Percentiles rank a stretch among this genome's conserved stretches.
Evolutionary conservation across 2,113 vertebrate genomes (phyloP).

Genomic region (pig (Sus scrofa)): T2T-Sscrofa CM000817.6:105523001-105523500

Average conservation of each 20-base stretch:
- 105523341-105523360: neutral
- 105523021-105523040: neutral
- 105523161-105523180: neutral
- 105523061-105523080: neutral
- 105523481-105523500: neutral
- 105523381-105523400: neutral
- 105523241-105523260: neutral
- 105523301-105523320: neutral
- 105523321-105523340: too few species aligned
- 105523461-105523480: conserved; percentile 1
- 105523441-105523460: neutral
- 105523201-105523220: neutral
- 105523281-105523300: neutral
- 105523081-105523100: neutral
- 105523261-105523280: neutral
- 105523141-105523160: neutral
- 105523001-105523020: neutral
- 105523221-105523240: neutral
- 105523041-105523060: neutral
- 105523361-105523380: neutral
- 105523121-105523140: neutral
- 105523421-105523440: neutral
- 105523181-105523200: neutral
- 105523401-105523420: neutral
- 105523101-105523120: neutral